Conservation (phyloP, 2,888 invertebrate species). For the Spisula subtruncata region DNA sequence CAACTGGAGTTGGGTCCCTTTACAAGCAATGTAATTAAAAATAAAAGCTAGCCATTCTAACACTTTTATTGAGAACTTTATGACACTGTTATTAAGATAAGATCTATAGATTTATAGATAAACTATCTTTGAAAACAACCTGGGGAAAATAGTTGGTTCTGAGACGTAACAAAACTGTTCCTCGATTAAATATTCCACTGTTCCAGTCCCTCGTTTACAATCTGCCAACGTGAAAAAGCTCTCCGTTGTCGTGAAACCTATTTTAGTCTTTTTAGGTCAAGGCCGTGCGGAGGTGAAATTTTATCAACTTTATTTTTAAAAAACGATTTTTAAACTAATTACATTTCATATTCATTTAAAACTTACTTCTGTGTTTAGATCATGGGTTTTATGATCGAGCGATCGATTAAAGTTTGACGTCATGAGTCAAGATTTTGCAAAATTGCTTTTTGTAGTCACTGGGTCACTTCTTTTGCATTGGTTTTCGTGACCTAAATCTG, state of each 20-base stretch:
- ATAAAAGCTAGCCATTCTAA: too few species aligned
- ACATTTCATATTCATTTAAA: conserved; percentile 31
- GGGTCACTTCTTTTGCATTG: conserved; percentile 33
- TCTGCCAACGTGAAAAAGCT: conserved; percentile 45
- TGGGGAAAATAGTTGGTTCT: too few species aligned
- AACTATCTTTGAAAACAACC: too few species aligned
- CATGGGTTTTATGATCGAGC: background rate
- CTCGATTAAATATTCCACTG: background rate
- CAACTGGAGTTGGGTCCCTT: too few species aligned
- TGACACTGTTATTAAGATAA: too few species aligned
- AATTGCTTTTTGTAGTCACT: background rate
- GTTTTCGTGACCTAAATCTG: conserved; percentile 50
- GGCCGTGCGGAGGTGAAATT: conserved; percentile 70
- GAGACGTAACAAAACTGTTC: too few species aligned
- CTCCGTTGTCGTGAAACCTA: conserved; percentile 58
- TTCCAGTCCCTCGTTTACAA: conserved; percentile 37
- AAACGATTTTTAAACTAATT: conserved; percentile 46
- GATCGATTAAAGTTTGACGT: background rate
- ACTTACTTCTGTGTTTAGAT: background rate
- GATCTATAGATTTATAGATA: too few species aligned
- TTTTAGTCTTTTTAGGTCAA: conserved; percentile 66
- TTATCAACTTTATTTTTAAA: conserved; percentile 41
- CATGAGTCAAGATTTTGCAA: background rate
- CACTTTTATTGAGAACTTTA: too few species aligned
- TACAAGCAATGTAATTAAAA: too few species aligned